phyloP scores from a whole-genome alignment of 2,888 invertebrate genomes.

The Polymixis flavicincta region DNA sequence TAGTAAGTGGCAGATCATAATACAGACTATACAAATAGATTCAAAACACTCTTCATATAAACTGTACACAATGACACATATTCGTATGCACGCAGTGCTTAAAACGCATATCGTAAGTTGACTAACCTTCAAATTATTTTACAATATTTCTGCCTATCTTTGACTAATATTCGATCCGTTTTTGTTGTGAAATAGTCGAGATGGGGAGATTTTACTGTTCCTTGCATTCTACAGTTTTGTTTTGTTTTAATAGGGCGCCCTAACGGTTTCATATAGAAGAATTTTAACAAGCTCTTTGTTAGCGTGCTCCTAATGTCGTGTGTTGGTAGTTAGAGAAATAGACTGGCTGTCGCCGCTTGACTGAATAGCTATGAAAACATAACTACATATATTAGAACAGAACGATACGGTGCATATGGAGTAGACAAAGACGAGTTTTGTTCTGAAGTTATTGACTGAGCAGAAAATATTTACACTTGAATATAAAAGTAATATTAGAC shows the following conservation, averaged over 20 bases:
- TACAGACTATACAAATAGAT: not conserved
- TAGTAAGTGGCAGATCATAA: not conserved
- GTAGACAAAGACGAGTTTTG: slow-evolving; percentile 39
- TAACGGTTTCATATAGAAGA: slow-evolving; percentile 79
- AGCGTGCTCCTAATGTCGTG: slow-evolving; percentile 72
- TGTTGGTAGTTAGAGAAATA: slow-evolving; percentile 64
- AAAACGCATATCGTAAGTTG: slow-evolving; percentile 41
- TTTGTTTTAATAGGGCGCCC: slow-evolving; percentile 80
- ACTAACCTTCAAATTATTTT: slow-evolving; percentile 42
- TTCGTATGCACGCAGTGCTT: slow-evolving; percentile 33
- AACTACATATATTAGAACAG: slow-evolving; percentile 55
- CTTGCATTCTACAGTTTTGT: slow-evolving; percentile 73
- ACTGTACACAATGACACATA: slow-evolving; percentile 57
- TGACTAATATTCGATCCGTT: slow-evolving; percentile 30
- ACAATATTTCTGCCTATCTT: slow-evolving; percentile 29
- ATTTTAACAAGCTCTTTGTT: slow-evolving; percentile 89
- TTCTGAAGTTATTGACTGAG: slow-evolving; percentile 19
- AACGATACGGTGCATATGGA: slow-evolving; percentile 46
- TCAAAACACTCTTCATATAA: slow-evolving; percentile 32
- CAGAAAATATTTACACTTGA: slow-evolving; percentile 26
- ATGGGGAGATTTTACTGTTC: slow-evolving; percentile 53
- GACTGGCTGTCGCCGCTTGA: slow-evolving; percentile 61
- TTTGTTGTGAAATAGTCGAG: slow-evolving; percentile 51
- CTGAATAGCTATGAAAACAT: slow-evolving; percentile 60
- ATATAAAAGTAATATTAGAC: slow-evolving; percentile 27